Base-by-base conservation (phyloP, 1,140 invertebrate species). In the Spodoptera frugiperda region DNA sequence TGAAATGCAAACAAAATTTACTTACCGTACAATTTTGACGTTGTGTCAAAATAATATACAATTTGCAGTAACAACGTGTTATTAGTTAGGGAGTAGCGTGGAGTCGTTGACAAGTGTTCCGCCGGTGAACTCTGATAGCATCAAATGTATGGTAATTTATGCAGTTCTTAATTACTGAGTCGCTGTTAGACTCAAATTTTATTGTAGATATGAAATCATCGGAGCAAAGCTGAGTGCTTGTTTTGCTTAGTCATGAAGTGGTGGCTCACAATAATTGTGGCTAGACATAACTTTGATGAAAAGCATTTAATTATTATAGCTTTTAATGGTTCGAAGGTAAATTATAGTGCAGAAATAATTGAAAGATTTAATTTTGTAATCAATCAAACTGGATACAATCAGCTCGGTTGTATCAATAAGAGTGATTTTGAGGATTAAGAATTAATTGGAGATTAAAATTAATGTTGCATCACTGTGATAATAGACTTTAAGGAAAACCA, bases 151-250 rank as follows among this genome's bases (percentile, higher is more conserved):
- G 76, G 46, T 61, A 78, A 82, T 78, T 80, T 78, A 83, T 82
- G 77, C 78, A 70, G 77, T 76, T 59, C 63, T 80, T 83, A 82
- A 83, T 83, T 82, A 82, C 78, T 82, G 78, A 85, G 81, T 80
- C 72, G 78, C 51, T 44, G 75, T 71, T 44, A 67, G 51, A 44
- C 19, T 71, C 49, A 71, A 71, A 71, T 55, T 71, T 55, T 54
- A 71, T 54, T 44, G 49, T 55, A 71, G 49, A 55, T 68, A 68
- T 68, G 65, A 68, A 68, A 68, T 68, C 65, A 68, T 68, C 65
- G 21, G 48, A 63, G 65, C 39, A 49, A 48, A 19, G 57, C 33
- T 17, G 57, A 65, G 61, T 25, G 63, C 30, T 15, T 44, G 59
- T 44, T 63, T 17, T 63, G 59, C 9, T 63, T 17, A 63, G 59